Evolutionary conservation across 2,113 vertebrate species (phyloP), one percentile per base, ranked within the genome.

Genomic region (Siphamia tubifer): DNA sequence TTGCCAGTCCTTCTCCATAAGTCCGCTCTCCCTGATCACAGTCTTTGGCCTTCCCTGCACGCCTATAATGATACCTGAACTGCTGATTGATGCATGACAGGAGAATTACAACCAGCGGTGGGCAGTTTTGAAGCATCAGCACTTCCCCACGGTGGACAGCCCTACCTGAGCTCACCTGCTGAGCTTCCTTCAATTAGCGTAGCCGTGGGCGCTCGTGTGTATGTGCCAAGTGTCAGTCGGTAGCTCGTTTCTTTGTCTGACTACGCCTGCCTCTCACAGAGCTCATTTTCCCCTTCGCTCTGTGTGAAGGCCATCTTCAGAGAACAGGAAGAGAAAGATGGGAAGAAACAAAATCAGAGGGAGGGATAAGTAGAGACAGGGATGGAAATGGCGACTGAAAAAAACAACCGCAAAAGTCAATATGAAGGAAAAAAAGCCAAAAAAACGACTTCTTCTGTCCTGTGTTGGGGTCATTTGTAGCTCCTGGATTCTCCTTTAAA

Each of bases 211-310:
- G 3, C 17, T 45, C 3, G 35, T 16, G 28, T 13, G 39, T 42
- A 43, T 58, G 52, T 9, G 49, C 2, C 28, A 69, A 57, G 58
- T 70, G 81, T 82, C 66, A 77, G 72, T 12, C 31, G 38, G 58
- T 27, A 0, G 24, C 62, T 43, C 31, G 20, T 44, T 61, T 43
- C 73, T 81, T 80, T 70, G 56, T 68, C 51, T 15, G 70, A 51
- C 40, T 67, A 44, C 25, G 1, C 48, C 4, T 67, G 61, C 77
- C 80, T 81, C 78, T 72, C 54, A 36, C 74, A 25, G 21, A 81
- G 66, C 77, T 82, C 65, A 74, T 85, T 84, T 84, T 62, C 68
- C 42, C 80, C 32, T 77, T 82, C 70, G 40, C 65, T 83, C 61
- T 45, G 69, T 54, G 77, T 75, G 83, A 85, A 79, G 79, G 75